Evolutionary conservation across 2,888 invertebrate species (phyloP).

Genomic region (Balanococcus diminutus): DNA sequence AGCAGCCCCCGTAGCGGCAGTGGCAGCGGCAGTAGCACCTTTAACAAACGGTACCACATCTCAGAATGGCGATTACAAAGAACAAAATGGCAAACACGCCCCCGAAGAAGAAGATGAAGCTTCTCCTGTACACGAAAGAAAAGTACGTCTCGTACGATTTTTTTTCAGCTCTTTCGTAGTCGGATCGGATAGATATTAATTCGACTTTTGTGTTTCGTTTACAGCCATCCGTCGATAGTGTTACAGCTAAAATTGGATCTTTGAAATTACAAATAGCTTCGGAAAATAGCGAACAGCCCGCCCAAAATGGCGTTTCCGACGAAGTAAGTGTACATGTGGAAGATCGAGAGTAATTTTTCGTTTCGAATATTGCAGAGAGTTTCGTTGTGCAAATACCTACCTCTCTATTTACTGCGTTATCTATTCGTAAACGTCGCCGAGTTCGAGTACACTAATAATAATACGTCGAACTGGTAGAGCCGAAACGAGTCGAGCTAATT

Average conservation of each 20-base stretch:
- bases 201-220: not conserved
- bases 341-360: too few relatives aligned
- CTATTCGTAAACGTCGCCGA: too few relatives aligned
- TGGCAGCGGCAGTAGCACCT: not conserved
- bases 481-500: not conserved
- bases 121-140: slow-evolving; percentile 37
- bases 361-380: too few relatives aligned
- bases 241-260: slow-evolving; percentile 30
- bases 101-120: not conserved
- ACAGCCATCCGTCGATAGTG: slow-evolving; percentile 37
- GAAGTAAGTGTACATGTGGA: slow-evolving; percentile 39
- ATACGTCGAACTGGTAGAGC: not conserved
- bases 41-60: not conserved
- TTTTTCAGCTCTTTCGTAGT: not conserved
- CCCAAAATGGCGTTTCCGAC: slow-evolving; percentile 26
- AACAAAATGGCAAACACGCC: slow-evolving; percentile 5
- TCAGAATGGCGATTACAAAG: not conserved
- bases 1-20: not conserved
- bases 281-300: slow-evolving; percentile 12
- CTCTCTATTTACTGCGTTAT: too few relatives aligned
- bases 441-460: not conserved
- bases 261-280: slow-evolving; percentile 13
- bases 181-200: not conserved
- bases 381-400: too few relatives aligned
- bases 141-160: not conserved